Evolutionary conservation across 2,113 vertebrate species (phyloP).

Genomic region (Thomomys bottae): DNA sequence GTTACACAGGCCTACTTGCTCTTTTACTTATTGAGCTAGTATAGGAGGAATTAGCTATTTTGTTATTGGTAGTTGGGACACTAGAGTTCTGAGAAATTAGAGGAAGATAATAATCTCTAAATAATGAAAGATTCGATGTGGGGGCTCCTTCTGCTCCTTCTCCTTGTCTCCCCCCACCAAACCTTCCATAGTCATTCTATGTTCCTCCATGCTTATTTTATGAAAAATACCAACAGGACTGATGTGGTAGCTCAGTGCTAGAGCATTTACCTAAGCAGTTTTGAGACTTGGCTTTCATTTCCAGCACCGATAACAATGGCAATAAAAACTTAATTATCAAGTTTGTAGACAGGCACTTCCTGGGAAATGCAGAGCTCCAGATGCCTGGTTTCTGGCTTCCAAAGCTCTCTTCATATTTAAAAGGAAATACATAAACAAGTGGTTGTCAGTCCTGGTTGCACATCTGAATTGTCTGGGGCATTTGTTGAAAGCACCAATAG

Average conservation of each 20-base stretch:
- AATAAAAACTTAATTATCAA: neutral
- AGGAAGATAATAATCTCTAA: neutral
- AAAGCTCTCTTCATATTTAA: neutral
- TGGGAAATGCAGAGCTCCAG: neutral
- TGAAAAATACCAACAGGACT: neutral
- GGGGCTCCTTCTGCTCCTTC: neutral
- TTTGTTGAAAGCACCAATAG: neutral
- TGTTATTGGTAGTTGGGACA: slow-evolving; percentile 18
- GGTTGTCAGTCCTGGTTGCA: neutral
- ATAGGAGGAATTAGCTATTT: neutral
- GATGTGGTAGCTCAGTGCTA: neutral
- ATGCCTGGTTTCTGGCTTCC: neutral
- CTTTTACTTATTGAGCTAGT: neutral
- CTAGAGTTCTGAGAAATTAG: neutral
- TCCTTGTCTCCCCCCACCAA: neutral
- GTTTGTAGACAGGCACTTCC: neutral
- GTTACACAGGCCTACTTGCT: neutral
- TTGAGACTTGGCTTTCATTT: neutral
- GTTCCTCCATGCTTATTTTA: slow-evolving; percentile 3
- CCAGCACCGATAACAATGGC: neutral
- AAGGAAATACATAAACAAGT: neutral
- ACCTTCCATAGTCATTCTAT: neutral
- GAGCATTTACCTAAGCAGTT: neutral
- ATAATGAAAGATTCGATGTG: neutral
- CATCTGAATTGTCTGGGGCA: neutral